These are phyloP conservation scores for Ictalurus punctatus DNA, from an alignment of 2,113 vertebrate genomes.

Conservation along the genomic window DNA sequence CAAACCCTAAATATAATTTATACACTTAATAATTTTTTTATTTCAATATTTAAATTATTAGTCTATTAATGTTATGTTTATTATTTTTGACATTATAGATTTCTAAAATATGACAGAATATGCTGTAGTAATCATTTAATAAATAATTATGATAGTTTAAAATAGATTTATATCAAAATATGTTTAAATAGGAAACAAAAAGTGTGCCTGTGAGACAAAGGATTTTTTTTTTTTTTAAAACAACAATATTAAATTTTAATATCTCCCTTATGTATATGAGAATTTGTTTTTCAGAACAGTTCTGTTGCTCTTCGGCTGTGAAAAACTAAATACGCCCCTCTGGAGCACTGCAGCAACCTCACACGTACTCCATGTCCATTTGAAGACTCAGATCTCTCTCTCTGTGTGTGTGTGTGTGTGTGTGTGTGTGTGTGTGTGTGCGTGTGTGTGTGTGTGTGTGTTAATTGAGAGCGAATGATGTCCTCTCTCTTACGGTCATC, in stretches of 20 bases:
- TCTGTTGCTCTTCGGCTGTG: neutral
- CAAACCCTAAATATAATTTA: too few species aligned
- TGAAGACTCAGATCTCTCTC: neutral
- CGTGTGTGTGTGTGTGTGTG: neutral
- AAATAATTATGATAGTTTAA: neutral
- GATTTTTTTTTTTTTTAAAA: neutral
- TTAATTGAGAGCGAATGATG: neutral
- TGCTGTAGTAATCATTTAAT: neutral
- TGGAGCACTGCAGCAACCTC: neutral
- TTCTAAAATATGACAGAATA: neutral
- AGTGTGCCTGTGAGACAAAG: neutral
- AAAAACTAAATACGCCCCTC: neutral
- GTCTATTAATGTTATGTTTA: neutral
- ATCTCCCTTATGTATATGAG: neutral
- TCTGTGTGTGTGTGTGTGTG: neutral
- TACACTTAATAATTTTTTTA: too few species aligned
- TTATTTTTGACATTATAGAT: neutral
- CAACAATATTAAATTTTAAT: neutral
- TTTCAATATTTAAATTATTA: neutral
- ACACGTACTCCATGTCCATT: neutral
- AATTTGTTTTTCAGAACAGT: neutral
- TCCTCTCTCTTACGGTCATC: conserved; percentile 1
- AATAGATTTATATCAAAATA: neutral
- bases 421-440: neutral
- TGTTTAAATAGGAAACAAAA: too few species aligned